These are phyloP conservation scores for Rapana venosa DNA, from an alignment of 2,888 invertebrate genomes.

Conservation along the genomic window DNA sequence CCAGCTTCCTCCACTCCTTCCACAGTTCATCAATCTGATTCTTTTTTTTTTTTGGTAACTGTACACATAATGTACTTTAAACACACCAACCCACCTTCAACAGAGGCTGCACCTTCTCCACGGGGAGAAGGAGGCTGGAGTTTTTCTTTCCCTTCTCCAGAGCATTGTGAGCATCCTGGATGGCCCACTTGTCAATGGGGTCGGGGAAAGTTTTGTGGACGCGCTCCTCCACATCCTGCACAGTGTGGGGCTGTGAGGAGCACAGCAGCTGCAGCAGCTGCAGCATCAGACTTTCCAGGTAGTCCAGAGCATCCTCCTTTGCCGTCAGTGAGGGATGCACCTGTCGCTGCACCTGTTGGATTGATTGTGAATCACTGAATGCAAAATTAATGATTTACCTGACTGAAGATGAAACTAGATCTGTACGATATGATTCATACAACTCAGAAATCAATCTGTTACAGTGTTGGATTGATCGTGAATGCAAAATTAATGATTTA, in stretches of 20 bases:
- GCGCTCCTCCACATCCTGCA: conserved; percentile 91
- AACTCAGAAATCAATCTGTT: no score
- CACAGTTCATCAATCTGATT: no score
- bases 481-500: no score
- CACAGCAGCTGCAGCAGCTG: conserved; percentile 92
- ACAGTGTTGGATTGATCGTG: no score
- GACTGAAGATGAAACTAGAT: no score
- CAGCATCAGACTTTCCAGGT: conserved; percentile 93
- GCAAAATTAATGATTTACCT: no score
- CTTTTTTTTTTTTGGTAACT: no score
- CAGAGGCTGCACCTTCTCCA: conserved; percentile 92
- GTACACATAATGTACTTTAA: no score
- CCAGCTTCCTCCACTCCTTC: no score
- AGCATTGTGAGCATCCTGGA: conserved; percentile 91
- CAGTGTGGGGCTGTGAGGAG: conserved; percentile 80
- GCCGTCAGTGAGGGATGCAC: conserved; percentile 78
- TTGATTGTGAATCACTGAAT: no score
- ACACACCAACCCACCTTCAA: conserved; percentile 80
- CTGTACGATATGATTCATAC: no score
- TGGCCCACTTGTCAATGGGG: conserved; percentile 95
- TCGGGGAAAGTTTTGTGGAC: conserved; percentile 95
- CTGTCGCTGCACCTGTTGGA: conserved; percentile 88
- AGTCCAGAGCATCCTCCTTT: conserved; percentile 92
- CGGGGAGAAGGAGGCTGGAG: conserved; percentile 85
- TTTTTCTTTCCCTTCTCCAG: conserved; percentile 85